phyloP scores from a whole-genome alignment of 1,140 invertebrate species.

The Caenorhabditis remanei region DNA sequence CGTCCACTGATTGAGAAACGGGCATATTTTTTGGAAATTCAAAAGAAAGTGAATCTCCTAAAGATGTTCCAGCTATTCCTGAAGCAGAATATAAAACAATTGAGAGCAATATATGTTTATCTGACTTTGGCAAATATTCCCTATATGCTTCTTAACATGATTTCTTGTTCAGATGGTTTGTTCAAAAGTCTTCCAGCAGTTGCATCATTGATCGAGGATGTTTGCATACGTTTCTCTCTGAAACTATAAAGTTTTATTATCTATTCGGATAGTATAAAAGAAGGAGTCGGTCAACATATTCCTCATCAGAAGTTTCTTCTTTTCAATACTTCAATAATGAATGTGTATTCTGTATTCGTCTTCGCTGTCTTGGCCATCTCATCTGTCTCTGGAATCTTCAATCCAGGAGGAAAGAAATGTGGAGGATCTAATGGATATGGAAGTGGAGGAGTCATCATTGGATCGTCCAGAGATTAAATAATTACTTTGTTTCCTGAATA shows the following conservation, averaged over 20 bases:
- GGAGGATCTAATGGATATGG: constrained; percentile 24
- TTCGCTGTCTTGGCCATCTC: constrained; percentile 40
- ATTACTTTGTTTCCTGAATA: not conserved
- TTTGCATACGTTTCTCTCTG: not conserved
- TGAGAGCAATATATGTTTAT: not conserved
- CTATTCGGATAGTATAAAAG: not conserved
- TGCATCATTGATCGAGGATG: not conserved
- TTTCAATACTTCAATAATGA: constrained; percentile 7
- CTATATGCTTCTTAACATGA: no score
- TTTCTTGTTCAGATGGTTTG: no score
- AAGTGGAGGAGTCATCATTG: constrained; percentile 25
- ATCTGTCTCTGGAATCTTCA: constrained; percentile 31
- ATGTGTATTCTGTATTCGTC: constrained; percentile 28
- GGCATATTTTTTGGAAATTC: no score
- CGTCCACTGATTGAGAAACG: no score
- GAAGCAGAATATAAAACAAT: not conserved
- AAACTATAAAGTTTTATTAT: not conserved
- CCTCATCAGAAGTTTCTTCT: not conserved
- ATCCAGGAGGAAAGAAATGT: constrained; percentile 1
- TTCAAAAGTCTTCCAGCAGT: not conserved
- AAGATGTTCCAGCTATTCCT: not conserved
- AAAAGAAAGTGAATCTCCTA: no score
- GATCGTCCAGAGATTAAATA: not conserved
- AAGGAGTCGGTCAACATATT: not conserved
- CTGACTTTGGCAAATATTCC: no score